Conservation (phyloP, 2,888 invertebrate genomes). For the Cephus runcator region DNA sequence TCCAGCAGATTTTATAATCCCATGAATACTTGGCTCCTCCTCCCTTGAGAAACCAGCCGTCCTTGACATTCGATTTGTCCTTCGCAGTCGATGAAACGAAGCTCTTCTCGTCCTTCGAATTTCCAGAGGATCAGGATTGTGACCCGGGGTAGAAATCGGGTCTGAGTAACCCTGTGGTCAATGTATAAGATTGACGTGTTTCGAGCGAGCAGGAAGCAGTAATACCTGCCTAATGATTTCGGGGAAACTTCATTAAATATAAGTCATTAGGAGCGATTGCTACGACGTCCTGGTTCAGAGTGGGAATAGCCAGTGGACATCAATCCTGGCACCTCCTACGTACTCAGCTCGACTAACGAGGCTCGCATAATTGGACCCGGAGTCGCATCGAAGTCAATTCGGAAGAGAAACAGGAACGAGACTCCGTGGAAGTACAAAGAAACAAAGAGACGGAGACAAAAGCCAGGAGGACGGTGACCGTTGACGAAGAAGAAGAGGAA, state of each 20-base stretch:
- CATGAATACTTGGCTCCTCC: background rate
- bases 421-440: background rate
- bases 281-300: background rate
- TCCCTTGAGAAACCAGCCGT: background rate
- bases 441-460: background rate
- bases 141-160: background rate
- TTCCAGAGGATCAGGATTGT: background rate
- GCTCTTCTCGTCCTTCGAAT: background rate
- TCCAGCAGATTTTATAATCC: background rate
- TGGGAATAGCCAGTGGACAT: background rate
- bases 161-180: background rate
- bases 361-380: background rate
- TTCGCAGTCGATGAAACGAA: background rate
- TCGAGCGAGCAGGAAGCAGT: background rate
- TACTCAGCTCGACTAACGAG: background rate
- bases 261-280: background rate
- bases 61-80: background rate
- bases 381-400: conserved; percentile 1
- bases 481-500: conserved; percentile 10
- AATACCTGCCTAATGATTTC: background rate
- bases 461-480: background rate
- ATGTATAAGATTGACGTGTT: background rate
- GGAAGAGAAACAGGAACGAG: background rate
- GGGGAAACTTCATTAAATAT: background rate
- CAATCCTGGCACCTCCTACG: background rate